These are phyloP conservation scores for Rhyacophila brunnea DNA, from an alignment of 1,140 invertebrate genomes.

Conservation along the genomic window DNA sequence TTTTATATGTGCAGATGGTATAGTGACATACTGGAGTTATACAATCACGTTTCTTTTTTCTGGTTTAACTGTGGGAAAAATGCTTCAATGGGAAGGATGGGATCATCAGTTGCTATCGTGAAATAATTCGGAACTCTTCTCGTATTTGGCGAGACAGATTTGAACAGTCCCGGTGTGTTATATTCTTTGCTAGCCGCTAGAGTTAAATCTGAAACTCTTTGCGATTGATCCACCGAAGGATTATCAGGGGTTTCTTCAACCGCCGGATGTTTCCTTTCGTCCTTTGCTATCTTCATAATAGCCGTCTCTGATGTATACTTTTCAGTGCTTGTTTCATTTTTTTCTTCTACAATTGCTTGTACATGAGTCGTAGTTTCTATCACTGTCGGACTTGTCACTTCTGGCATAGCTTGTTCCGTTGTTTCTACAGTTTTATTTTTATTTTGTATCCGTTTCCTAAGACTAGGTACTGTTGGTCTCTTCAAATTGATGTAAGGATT, in stretches of 20 bases:
- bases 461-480: conserved; percentile 12
- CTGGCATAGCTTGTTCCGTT: conserved; percentile 37
- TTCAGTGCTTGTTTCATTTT: conserved; percentile 48
- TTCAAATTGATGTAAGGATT: conserved; percentile 30
- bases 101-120: conserved; percentile 62
- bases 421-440: conserved; percentile 39
- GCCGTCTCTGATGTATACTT: conserved; percentile 52
- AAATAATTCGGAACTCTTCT: conserved; percentile 60
- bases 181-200: conserved; percentile 59
- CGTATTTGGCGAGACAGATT: conserved; percentile 52
- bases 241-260: conserved; percentile 41
- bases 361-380: not conserved
- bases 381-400: conserved; percentile 2
- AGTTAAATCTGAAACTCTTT: conserved; percentile 60
- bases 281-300: conserved; percentile 55
- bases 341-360: conserved; percentile 10
- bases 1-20: not conserved
- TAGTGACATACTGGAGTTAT: not conserved
- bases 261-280: conserved; percentile 44
- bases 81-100: conserved; percentile 61
- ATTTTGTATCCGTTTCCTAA: conserved; percentile 21
- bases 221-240: conserved; percentile 50
- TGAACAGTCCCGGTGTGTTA: conserved; percentile 57
- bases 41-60: conserved; percentile 47
- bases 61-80: conserved; percentile 62